phyloP scores from a whole-genome alignment of 2,113 vertebrate genomes.

The Globicephala melas region DNA sequence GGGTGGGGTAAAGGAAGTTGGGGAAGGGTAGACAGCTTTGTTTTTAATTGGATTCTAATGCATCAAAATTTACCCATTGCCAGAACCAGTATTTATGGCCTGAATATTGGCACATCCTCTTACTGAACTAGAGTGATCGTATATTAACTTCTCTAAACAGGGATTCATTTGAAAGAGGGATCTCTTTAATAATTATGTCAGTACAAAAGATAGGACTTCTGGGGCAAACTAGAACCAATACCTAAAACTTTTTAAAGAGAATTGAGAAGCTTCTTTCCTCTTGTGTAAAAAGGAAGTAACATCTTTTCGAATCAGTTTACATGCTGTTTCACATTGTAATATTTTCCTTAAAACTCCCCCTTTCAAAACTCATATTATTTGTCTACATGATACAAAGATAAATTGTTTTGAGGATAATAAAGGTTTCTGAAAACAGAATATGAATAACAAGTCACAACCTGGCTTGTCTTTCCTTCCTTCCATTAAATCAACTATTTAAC shows the following conservation, averaged over 20 bases:
- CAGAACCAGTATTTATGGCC: not conserved
- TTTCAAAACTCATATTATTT: not conserved
- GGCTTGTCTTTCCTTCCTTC: not conserved
- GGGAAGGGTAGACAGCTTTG: not conserved
- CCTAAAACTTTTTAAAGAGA: not conserved
- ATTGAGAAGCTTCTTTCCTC: not conserved
- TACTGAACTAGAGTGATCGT: not conserved
- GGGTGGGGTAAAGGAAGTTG: not conserved
- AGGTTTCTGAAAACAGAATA: not conserved
- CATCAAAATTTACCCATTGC: not conserved
- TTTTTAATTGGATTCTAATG: not conserved
- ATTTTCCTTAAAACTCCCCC: not conserved
- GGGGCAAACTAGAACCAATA: not conserved
- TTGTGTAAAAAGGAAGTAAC: not conserved
- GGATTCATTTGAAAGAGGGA: not conserved
- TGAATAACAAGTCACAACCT: not conserved
- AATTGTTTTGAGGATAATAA: not conserved
- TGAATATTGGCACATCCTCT: not conserved
- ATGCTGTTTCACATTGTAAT: not conserved
- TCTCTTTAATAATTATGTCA: not conserved
- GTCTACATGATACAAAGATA: not conserved
- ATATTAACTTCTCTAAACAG: not conserved
- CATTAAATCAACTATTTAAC: not conserved
- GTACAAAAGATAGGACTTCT: not conserved
- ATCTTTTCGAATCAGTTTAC: not conserved